phyloP scores from a whole-genome alignment of 2,888 invertebrate genomes.

The Drosophila atroscutellata region DNA sequence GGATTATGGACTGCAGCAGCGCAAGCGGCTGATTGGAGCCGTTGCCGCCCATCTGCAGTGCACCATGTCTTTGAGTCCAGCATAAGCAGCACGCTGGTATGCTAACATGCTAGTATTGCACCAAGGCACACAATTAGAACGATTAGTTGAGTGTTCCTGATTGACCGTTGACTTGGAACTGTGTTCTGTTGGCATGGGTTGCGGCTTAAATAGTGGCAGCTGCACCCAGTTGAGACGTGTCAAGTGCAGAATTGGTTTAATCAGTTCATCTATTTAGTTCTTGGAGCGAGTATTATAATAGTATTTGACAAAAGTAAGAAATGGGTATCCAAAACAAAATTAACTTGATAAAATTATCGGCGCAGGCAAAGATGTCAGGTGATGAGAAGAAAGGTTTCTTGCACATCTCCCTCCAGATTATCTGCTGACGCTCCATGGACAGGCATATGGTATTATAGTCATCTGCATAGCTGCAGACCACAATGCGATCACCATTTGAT shows the following conservation, averaged over 20 bases:
- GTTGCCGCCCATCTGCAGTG: no score
- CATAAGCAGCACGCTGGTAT: no score
- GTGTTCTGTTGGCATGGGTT: slow-evolving; percentile 4
- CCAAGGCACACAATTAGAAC: slow-evolving; percentile 35
- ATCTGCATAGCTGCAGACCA: slow-evolving; percentile 86
- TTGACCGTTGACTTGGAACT: slow-evolving; percentile 35
- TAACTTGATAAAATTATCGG: background rate
- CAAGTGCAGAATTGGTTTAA: slow-evolving; percentile 14
- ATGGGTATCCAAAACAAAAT: background rate
- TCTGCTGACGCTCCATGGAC: slow-evolving; percentile 62
- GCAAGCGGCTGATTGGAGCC: no score
- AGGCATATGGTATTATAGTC: slow-evolving; percentile 80
- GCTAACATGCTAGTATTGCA: background rate
- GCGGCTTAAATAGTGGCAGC: slow-evolving; percentile 52
- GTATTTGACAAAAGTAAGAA: slow-evolving; percentile 25
- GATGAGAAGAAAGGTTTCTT: no score
- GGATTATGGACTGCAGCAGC: no score
- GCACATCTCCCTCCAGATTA: no score
- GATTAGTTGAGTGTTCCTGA: slow-evolving; percentile 44
- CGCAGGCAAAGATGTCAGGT: no score
- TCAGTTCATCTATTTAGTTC: slow-evolving; percentile 15
- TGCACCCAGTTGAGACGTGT: slow-evolving; percentile 24
- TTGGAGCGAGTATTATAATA: background rate
- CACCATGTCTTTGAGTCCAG: no score
- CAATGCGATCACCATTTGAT: slow-evolving; percentile 87